Evolutionary conservation across 2,888 invertebrate species (phyloP).

Genomic region (Acanthacorydalis orientalis): DNA sequence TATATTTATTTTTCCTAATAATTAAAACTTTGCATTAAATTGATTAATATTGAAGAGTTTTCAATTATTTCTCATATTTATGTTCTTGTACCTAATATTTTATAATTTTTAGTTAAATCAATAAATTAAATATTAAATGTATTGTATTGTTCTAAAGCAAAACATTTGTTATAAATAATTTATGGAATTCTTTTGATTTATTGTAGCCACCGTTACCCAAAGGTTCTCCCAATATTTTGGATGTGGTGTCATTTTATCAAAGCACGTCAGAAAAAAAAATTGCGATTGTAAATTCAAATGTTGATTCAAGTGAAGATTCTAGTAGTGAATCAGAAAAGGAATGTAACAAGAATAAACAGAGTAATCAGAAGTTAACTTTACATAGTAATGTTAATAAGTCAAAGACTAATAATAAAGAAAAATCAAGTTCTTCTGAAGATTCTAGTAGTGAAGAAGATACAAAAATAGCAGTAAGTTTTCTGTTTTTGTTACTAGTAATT

Average conservation of each 20-base stretch:
- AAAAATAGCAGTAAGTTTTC: neutral
- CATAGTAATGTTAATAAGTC: constrained; percentile 14
- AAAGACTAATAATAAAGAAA: neutral
- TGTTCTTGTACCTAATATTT: neutral
- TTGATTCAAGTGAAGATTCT: constrained; percentile 15
- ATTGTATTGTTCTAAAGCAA: neutral
- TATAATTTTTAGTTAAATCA: neutral
- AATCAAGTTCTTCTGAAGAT: constrained; percentile 5
- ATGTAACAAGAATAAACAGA: constrained; percentile 15
- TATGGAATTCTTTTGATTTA: constrained; percentile 10
- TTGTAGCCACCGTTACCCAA: constrained; percentile 45
- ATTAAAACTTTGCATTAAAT: neutral
- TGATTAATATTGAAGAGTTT: too few relatives aligned
- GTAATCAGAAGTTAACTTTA: constrained; percentile 13
- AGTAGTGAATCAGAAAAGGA: constrained; percentile 12
- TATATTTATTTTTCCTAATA: neutral
- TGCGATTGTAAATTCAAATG: constrained; percentile 17
- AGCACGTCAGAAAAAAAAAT: constrained; percentile 31
- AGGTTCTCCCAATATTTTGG: constrained; percentile 44
- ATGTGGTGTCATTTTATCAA: constrained; percentile 39
- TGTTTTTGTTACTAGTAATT: too few relatives aligned
- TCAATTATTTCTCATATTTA: neutral
- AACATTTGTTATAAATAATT: neutral
- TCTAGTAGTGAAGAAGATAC: constrained; percentile 1
- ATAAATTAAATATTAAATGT: neutral